Evolutionary conservation across 2,113 vertebrate species (phyloP).

Genomic region (Malurus melanocephalus): DNA sequence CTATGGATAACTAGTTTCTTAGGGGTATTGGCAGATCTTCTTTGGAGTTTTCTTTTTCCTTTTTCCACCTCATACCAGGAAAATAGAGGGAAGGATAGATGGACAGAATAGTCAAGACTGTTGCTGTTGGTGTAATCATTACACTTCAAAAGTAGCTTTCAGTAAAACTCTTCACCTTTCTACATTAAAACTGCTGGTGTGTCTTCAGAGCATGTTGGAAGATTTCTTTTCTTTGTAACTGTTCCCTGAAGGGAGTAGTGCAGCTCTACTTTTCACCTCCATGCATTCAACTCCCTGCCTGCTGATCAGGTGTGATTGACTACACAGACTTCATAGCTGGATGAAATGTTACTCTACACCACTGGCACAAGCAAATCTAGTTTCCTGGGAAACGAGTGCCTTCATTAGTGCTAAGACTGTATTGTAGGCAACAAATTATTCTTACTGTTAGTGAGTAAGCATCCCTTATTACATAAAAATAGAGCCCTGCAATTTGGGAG

Average conservation of each 20-base stretch:
- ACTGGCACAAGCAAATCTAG: constrained; percentile 31
- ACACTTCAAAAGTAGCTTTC: not conserved
- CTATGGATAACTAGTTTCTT: not conserved
- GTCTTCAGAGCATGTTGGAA: not conserved
- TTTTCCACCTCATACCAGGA: not conserved
- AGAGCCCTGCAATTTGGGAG: constrained; percentile 46
- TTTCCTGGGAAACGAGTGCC: constrained; percentile 71
- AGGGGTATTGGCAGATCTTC: not conserved
- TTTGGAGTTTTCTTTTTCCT: not conserved
- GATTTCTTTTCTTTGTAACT: not conserved
- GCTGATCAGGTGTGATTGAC: not conserved
- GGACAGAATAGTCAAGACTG: not conserved
- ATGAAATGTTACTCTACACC: not conserved
- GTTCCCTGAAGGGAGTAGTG: not conserved
- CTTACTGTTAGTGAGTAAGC: constrained; percentile 63
- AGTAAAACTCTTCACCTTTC: not conserved
- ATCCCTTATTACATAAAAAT: constrained; percentile 67
- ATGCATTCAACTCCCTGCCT: not conserved
- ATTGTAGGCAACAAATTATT: constrained; percentile 68
- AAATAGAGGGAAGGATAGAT: not conserved
- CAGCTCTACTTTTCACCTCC: not conserved
- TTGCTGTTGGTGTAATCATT: not conserved
- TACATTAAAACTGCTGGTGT: not conserved
- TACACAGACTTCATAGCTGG: not conserved
- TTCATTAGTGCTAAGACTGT: constrained; percentile 44